Evolutionary conservation across 2,888 invertebrate species (phyloP).

Genomic region (Thymelicus sylvestris): DNA sequence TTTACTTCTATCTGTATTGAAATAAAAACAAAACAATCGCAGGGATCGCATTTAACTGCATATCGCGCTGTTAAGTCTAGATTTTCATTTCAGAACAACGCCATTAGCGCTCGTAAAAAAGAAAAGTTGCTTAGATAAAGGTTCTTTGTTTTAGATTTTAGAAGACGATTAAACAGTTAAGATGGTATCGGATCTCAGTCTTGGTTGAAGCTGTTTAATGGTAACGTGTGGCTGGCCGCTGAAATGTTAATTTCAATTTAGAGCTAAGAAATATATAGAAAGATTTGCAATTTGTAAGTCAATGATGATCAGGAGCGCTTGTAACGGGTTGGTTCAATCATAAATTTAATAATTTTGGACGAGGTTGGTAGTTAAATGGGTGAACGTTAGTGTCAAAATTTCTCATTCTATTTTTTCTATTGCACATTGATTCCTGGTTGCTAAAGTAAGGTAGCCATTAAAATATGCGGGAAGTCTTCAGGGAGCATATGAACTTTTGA

Average conservation of each 20-base stretch:
- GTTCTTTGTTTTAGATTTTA: conserved; percentile 16
- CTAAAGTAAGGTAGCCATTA: too few relatives aligned
- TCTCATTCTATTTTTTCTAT: too few relatives aligned
- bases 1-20: not conserved
- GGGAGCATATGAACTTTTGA: too few relatives aligned
- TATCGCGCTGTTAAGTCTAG: conserved; percentile 12
- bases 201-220: conserved; percentile 10
- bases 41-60: conserved; percentile 12
- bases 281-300: too few relatives aligned
- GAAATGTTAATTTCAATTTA: not conserved
- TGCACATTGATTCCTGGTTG: too few relatives aligned
- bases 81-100: conserved; percentile 23
- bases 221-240: not conserved
- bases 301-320: too few relatives aligned
- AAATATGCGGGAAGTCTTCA: too few relatives aligned
- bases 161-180: conserved; percentile 10
- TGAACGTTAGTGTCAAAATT: too few relatives aligned
- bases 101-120: conserved; percentile 23
- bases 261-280: too few relatives aligned
- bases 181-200: conserved; percentile 9
- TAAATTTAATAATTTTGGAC: too few relatives aligned
- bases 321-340: too few relatives aligned
- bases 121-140: conserved; percentile 28
- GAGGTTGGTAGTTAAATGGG: too few relatives aligned
- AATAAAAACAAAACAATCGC: conserved; percentile 13